Conservation (phyloP, 2,888 invertebrate genomes). For the Hermaeophaga mercurialis region DNA sequence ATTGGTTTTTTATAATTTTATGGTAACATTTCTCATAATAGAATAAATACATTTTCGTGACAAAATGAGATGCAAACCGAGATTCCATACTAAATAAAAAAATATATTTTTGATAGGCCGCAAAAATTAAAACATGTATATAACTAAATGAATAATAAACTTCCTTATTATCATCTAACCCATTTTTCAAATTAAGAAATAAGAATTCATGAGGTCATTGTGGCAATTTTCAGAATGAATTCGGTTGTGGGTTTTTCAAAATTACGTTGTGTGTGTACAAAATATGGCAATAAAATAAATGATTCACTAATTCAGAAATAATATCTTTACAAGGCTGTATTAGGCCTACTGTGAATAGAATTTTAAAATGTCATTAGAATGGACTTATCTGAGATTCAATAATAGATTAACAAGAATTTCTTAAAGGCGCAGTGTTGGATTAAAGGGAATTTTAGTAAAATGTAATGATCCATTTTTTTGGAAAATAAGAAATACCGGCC, state of each 20-base stretch:
- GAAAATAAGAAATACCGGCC: too few relatives aligned
- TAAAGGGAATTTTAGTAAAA: too few relatives aligned
- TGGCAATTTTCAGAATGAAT: slow-evolving; percentile 5
- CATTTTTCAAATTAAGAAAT: slow-evolving; percentile 2
- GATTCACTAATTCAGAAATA: background rate
- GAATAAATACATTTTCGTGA: too few relatives aligned
- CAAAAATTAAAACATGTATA: too few relatives aligned
- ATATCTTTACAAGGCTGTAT: slow-evolving; percentile 13
- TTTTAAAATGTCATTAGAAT: slow-evolving; percentile 8
- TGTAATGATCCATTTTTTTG: too few relatives aligned
- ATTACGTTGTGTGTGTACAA: background rate
- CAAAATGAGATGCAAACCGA: too few relatives aligned
- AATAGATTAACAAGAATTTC: slow-evolving; percentile 4
- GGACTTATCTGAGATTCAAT: background rate
- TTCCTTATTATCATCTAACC: slow-evolving; percentile 7
- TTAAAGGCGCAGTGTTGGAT: too few relatives aligned
- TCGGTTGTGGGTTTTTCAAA: slow-evolving; percentile 10
- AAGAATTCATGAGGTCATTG: slow-evolving; percentile 7
- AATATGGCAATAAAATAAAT: background rate
- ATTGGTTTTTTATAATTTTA: background rate
- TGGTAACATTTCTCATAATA: too few relatives aligned
- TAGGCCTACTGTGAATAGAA: background rate
- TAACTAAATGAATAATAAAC: too few relatives aligned
- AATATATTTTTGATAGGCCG: too few relatives aligned
- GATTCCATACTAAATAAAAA: too few relatives aligned